A percentile compares a stretch with the other conserved stretches of the same genome.
Conservation (phyloP, 2,113 vertebrate genomes). For the Potamarius usumacintae region DNA sequence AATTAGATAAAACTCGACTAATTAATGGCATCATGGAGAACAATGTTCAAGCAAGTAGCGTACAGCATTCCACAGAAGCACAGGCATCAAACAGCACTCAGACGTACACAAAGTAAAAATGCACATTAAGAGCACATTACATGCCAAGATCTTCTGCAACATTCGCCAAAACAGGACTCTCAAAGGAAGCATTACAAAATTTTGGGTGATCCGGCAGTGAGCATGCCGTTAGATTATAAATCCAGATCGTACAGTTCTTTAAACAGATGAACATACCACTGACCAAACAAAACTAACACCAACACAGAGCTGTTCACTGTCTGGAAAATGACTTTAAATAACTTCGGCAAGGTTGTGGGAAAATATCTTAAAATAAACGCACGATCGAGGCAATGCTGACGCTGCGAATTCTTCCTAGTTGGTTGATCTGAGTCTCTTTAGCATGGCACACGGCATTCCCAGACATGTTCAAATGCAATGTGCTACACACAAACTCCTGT, state of each 20-base stretch:
- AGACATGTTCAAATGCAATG: background rate
- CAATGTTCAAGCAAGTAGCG: background rate
- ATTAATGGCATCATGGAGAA: background rate
- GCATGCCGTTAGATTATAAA: background rate
- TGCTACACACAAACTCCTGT: background rate
- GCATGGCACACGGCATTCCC: background rate
- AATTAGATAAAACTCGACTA: background rate
- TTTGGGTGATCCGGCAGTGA: background rate
- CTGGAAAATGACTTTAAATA: background rate
- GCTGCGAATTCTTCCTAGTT: background rate
- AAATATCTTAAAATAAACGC: slow-evolving; percentile 24
- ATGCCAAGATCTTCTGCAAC: background rate
- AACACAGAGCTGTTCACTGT: background rate
- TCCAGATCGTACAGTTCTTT: background rate
- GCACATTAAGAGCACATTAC: background rate
- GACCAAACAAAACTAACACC: background rate
- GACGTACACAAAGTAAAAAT: background rate
- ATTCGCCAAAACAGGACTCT: background rate
- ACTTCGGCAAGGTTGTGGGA: too few relatives aligned
- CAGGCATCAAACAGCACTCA: background rate
- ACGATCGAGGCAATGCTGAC: slow-evolving; percentile 32
- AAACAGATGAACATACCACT: background rate
- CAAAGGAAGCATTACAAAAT: background rate
- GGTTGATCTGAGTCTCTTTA: background rate
- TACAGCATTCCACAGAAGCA: background rate